phyloP scores from a whole-genome alignment of 2,888 invertebrate genomes.

The Meteorus cinctellus region DNA sequence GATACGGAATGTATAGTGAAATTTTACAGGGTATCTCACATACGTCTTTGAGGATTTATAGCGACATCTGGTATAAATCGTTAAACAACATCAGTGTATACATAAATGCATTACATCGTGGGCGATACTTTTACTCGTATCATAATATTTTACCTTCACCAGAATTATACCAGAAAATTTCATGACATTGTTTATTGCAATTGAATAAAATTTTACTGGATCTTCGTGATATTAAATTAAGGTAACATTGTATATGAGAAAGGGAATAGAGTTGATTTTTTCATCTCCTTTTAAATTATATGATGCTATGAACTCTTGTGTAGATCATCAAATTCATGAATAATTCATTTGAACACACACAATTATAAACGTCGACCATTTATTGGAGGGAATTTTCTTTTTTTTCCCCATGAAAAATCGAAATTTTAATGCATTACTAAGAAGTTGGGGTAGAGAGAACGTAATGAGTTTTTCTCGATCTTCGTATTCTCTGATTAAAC shows the following conservation, averaged over 20 bases:
- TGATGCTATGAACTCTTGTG: conserved; percentile 13
- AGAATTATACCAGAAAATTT: conserved; percentile 26
- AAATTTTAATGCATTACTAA: conserved; percentile 20
- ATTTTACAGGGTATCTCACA: conserved; percentile 48
- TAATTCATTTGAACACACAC: conserved; percentile 12
- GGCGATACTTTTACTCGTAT: conserved; percentile 4
- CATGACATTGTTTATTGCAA: conserved; percentile 33
- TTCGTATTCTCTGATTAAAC: not conserved
- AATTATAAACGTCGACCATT: conserved; percentile 12
- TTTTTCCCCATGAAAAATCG: not conserved
- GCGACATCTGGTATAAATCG: conserved; percentile 25
- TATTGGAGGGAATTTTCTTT: not conserved
- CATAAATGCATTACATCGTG: not conserved
- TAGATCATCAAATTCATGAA: conserved; percentile 34
- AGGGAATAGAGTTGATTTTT: not conserved
- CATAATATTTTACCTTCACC: conserved; percentile 3
- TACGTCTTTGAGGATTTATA: conserved; percentile 38
- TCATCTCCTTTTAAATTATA: conserved; percentile 20
- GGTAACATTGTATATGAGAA: not conserved
- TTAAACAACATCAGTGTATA: conserved; percentile 19
- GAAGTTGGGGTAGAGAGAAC: not conserved
- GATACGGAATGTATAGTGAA: conserved; percentile 52
- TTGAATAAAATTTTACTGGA: not conserved
- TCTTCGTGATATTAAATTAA: not conserved
- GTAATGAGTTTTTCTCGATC: conserved; percentile 6